Conservation (phyloP, 30 jellyfish, hydroid and myxozoan genomes). For the Nemopilema nomurai region DNA sequence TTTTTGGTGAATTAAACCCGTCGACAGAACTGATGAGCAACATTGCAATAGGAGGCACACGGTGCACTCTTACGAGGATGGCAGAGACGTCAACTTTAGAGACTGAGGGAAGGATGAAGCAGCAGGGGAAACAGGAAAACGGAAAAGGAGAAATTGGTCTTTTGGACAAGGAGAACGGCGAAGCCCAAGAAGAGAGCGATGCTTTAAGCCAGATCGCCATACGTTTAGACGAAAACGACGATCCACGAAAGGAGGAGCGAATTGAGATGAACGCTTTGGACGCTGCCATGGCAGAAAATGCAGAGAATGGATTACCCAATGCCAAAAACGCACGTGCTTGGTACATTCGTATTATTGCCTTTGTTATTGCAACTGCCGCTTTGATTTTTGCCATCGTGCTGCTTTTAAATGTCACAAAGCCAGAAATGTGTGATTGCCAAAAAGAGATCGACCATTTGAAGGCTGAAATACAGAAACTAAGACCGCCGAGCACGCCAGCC, state of each 20-base stretch:
- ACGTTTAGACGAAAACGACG: too few relatives aligned
- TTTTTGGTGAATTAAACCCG: too few relatives aligned
- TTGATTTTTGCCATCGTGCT: constrained; percentile 7
- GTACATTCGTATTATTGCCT: not conserved
- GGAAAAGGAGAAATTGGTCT: too few relatives aligned
- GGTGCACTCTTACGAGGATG: too few relatives aligned
- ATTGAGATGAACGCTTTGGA: constrained; percentile 8
- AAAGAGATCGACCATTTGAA: not conserved
- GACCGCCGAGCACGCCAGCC: not conserved
- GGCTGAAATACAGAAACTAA: not conserved
- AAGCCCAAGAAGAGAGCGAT: too few relatives aligned
- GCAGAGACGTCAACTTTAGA: too few relatives aligned
- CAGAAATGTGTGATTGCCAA: not conserved
- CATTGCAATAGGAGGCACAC: too few relatives aligned
- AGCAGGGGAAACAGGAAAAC: too few relatives aligned
- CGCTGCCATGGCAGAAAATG: not conserved
- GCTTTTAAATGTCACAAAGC: not conserved
- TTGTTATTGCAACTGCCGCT: constrained; percentile 11
- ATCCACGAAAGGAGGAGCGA: not conserved
- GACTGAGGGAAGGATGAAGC: too few relatives aligned
- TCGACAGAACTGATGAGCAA: too few relatives aligned
- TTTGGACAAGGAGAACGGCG: too few relatives aligned
- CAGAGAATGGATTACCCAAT: not conserved
- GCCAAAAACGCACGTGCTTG: not conserved
- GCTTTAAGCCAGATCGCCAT: too few relatives aligned